Evolutionary conservation across 2,113 vertebrate genomes (phyloP), one percentile per base, ranked within the genome.

Genomic region (human (Homo sapiens)): DNA sequence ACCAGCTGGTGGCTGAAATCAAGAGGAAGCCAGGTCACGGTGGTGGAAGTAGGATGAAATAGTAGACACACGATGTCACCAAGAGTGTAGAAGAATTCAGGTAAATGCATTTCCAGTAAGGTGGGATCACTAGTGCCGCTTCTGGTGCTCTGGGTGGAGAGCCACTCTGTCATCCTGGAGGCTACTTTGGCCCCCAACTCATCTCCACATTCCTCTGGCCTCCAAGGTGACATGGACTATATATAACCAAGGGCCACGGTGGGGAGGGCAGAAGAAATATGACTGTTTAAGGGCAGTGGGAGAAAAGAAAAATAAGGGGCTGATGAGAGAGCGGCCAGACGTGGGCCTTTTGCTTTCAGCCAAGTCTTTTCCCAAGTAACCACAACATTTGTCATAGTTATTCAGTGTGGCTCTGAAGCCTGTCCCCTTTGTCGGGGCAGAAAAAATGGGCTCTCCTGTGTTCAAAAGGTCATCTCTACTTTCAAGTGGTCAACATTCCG

Each of bases 231-330:
- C 79, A 13, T 2, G 14, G 35, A 75, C 45, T 30, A 64, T 64
- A 55, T 93, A 90, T 38, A 83, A 86, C 61, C 72, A 43, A 87
- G 55, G 89, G 52, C 38, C 61, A 72, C 2, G 8, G 52, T 52
- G 57, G 48, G n/a, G 66, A 89, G 86, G 73, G 52, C 68, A 76
- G 80, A 81, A 96, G 93, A 94, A 64, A 75, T 48, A 64, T 32
- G 90, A 66, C 78, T 52, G 48, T 52, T 73, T 73, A n/a, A 66
- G 82, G 75, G 70, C 20, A 35, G 22, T 13, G 80, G 75, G 75
- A 96, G 80, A 75, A 86, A 66, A 73, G 90, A 93, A 79, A 87
- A 86, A 61, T 6, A 89, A 94, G 61, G 38, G 38, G 50, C 80
- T 45, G 59, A 43, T 1, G 1, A 66, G 59, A 20, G 66, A 45